Evolutionary conservation across 2,888 invertebrate genomes (phyloP).

Genomic region (Idaea straminata): DNA sequence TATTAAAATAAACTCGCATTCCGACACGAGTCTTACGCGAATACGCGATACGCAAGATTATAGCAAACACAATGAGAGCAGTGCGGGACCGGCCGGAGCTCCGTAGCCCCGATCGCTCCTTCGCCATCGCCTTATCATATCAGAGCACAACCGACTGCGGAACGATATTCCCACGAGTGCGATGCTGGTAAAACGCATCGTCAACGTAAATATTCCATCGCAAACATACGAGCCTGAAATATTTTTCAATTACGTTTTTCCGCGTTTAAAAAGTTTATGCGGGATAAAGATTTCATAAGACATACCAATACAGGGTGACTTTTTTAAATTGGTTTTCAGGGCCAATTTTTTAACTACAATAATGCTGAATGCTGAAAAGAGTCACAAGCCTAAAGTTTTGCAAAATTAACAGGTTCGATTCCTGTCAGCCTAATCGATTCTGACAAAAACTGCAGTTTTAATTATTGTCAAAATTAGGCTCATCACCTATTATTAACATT

Average conservation of each 20-base stretch:
- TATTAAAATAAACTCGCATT: constrained; percentile 80
- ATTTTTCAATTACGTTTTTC: constrained; percentile 3
- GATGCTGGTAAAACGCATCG: constrained; percentile 11
- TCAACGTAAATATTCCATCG: not conserved
- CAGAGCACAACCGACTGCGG: constrained; percentile 62
- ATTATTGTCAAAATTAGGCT: too few relatives aligned
- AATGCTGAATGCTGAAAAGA: too few relatives aligned
- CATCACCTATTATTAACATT: too few relatives aligned
- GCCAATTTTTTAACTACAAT: too few relatives aligned
- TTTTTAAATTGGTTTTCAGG: too few relatives aligned
- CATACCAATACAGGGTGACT: not conserved
- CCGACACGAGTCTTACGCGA: constrained; percentile 75
- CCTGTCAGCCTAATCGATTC: too few relatives aligned
- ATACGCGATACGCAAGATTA: constrained; percentile 76
- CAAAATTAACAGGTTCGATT: too few relatives aligned
- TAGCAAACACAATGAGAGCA: constrained; percentile 74
- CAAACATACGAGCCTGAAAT: constrained; percentile 4
- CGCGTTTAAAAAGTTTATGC: not conserved
- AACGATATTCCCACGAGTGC: constrained; percentile 41
- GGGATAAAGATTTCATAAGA: not conserved
- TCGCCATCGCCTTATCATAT: constrained; percentile 72
- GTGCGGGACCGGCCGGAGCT: constrained; percentile 23
- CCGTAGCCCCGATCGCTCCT: constrained; percentile 55
- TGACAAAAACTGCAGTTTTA: too few relatives aligned
- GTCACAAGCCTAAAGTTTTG: too few relatives aligned